phyloP scores from a whole-genome alignment of 1,140 invertebrate genomes.

The Tribolium madens region DNA sequence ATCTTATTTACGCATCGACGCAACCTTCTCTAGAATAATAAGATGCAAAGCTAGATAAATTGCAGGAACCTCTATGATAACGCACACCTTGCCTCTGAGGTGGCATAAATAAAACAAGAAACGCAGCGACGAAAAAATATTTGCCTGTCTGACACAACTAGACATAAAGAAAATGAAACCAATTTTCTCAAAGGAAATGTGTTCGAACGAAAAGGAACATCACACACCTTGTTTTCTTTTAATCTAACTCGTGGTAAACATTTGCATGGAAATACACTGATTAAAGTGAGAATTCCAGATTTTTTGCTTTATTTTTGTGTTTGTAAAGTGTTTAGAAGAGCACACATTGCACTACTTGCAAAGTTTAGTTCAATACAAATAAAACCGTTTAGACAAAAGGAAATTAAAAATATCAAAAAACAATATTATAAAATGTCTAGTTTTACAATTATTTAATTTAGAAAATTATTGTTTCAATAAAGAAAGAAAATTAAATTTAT shows the following conservation, averaged over 20 bases:
- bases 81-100: constrained; percentile 31
- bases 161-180: constrained; percentile 39
- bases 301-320: constrained; percentile 7
- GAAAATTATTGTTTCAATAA: too few species aligned
- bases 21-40: constrained; percentile 1
- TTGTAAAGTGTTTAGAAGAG: constrained; percentile 5
- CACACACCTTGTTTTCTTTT: constrained; percentile 37
- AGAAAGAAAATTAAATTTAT: too few species aligned
- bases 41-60: constrained; percentile 30
- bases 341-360: too few species aligned
- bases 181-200: constrained; percentile 30
- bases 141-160: constrained; percentile 33
- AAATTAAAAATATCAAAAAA: too few species aligned
- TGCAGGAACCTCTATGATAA: constrained; percentile 10
- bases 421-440: too few species aligned
- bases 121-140: constrained; percentile 17
- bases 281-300: constrained; percentile 7
- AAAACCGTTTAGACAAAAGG: too few species aligned
- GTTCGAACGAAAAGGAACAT: not conserved
- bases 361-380: too few species aligned
- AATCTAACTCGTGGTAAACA: constrained; percentile 33
- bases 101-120: constrained; percentile 28
- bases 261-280: constrained; percentile 29
- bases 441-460: too few species aligned
- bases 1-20: constrained; percentile 11